A percentile compares a stretch with the other conserved stretches of the same genome.
Conservation (phyloP, 2,888 invertebrate genomes). For the Himalopsyche kuldschensis region DNA sequence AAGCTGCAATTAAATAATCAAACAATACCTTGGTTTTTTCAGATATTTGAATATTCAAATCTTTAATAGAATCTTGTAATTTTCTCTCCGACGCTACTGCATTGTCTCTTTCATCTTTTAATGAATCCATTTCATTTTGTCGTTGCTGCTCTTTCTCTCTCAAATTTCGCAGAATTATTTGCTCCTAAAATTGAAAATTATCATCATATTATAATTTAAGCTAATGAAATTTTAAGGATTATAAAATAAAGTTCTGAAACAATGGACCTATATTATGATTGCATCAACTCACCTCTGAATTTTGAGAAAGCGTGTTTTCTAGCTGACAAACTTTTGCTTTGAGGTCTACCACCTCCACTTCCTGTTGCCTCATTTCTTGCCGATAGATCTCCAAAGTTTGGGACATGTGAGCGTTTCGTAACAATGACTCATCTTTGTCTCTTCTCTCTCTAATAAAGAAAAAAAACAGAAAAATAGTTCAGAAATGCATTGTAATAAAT, state of each 20-base stretch:
- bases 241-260: neutral
- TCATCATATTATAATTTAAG: neutral
- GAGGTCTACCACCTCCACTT: slow-evolving; percentile 64
- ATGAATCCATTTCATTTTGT: slow-evolving; percentile 34
- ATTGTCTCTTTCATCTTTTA: slow-evolving; percentile 47
- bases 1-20: neutral
- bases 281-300: slow-evolving; percentile 54
- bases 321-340: slow-evolving; percentile 59
- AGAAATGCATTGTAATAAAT: too few species aligned
- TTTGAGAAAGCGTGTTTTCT: slow-evolving; percentile 59
- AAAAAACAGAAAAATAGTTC: slow-evolving; percentile 20
- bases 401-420: slow-evolving; percentile 81
- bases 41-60: slow-evolving; percentile 63
- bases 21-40: slow-evolving; percentile 64
- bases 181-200: slow-evolving; percentile 21
- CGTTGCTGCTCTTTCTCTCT: slow-evolving; percentile 44
- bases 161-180: slow-evolving; percentile 14
- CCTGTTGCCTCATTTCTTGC: slow-evolving; percentile 72
- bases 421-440: slow-evolving; percentile 73
- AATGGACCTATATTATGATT: neutral
- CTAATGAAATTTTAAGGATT: neutral
- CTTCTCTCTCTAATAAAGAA: slow-evolving; percentile 62
- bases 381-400: slow-evolving; percentile 77
- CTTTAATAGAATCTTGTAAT: slow-evolving; percentile 53
- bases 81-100: slow-evolving; percentile 53